Percentiles rank a stretch among this genome's conserved stretches.
Evolutionary conservation across 1,140 invertebrate species (phyloP).

Genomic region (Caenorhabditis remanei): DNA sequence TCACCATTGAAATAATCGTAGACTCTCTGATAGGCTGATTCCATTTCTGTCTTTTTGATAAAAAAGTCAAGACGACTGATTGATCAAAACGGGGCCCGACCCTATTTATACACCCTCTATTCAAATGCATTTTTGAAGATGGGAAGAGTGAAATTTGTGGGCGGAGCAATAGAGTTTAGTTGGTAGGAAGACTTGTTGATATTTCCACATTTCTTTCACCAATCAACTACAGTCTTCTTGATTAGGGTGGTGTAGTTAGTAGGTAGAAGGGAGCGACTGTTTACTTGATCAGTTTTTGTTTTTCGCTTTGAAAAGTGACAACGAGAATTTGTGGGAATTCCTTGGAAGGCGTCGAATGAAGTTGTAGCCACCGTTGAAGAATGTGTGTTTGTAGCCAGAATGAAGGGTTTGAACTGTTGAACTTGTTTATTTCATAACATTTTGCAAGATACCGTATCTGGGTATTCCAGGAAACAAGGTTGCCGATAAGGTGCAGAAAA

Average conservation of each 20-base stretch:
- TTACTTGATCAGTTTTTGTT: background rate
- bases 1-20: conserved; percentile 39
- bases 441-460: conserved; percentile 20
- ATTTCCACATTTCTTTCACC: background rate
- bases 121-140: background rate
- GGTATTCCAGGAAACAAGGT: background rate
- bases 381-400: background rate
- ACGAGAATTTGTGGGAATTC: background rate
- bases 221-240: conserved; percentile 25
- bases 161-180: conserved; percentile 55
- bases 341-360: background rate
- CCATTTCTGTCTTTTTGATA: background rate
- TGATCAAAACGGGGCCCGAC: too few species aligned
- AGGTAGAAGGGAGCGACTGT: background rate
- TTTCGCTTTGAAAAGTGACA: background rate
- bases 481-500: background rate
- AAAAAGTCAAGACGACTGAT: background rate
- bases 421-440: conserved; percentile 8
- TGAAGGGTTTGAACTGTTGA: background rate
- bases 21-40: conserved; percentile 40
- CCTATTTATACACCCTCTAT: conserved; percentile 9
- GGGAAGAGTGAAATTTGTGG: background rate
- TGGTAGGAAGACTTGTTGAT: background rate
- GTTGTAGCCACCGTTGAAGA: background rate
- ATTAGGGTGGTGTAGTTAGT: too few species aligned